Percentiles rank a stretch among this genome's conserved stretches.
These are phyloP conservation scores for Platyscapa corneri DNA, from an alignment of 1,140 invertebrate species.

Conservation along the genomic window DNA sequence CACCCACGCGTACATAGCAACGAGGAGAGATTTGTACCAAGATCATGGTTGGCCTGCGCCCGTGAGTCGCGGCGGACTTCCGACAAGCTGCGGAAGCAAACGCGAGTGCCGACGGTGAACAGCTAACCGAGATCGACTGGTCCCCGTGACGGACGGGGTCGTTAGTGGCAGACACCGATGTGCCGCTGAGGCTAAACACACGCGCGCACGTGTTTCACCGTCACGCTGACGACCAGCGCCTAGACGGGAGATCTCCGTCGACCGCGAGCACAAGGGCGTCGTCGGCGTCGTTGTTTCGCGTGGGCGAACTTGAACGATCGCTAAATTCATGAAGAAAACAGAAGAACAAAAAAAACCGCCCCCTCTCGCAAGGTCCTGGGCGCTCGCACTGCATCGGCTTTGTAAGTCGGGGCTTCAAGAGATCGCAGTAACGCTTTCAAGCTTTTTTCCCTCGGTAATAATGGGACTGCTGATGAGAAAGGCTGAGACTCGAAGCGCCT, in stretches of 20 bases:
- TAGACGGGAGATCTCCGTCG: conserved; percentile 59
- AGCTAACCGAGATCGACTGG: conserved; percentile 16
- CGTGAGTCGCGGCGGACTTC: no score
- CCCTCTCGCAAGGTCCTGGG: background rate
- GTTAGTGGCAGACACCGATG: conserved; percentile 65
- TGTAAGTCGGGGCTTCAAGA: background rate
- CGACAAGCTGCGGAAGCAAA: background rate
- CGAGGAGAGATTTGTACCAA: no score
- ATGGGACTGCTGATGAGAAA: background rate
- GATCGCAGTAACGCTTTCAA: background rate
- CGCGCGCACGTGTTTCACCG: conserved; percentile 66
- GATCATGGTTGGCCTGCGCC: no score
- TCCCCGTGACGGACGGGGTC: conserved; percentile 55
- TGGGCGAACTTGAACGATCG: conserved; percentile 70
- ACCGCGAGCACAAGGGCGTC: conserved; percentile 34
- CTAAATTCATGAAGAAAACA: conserved; percentile 56
- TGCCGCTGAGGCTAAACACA: background rate
- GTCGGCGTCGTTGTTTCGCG: conserved; percentile 62
- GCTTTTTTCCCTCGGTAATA: conserved; percentile 43
- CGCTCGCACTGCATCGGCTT: background rate
- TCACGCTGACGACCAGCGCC: conserved; percentile 73
- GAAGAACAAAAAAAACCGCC: background rate
- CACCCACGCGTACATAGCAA: no score
- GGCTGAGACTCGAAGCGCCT: background rate
- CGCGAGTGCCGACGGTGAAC: background rate